Evolutionary conservation across 2,797 vertebrate species (phyloP).

Genomic region (Neomorphus geoffroyi): DNA sequence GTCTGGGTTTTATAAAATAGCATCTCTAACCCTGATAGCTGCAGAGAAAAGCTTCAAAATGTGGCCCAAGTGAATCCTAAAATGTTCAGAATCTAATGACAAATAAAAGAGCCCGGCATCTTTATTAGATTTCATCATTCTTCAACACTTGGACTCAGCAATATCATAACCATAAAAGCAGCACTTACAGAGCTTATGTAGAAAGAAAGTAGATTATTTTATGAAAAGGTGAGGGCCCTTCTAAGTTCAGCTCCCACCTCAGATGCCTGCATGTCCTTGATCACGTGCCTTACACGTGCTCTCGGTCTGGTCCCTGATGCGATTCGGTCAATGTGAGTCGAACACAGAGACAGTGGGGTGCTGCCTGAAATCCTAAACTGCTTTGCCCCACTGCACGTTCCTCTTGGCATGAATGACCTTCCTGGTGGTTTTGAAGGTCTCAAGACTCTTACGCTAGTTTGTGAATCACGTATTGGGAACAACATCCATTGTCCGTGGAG

Average conservation of each 20-base stretch:
- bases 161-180: not conserved
- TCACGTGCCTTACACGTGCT: fast-evolving
- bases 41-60: not conserved
- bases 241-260: not conserved
- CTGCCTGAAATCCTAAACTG: not conserved
- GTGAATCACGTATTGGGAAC: not conserved
- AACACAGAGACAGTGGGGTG: not conserved
- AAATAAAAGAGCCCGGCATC: not conserved
- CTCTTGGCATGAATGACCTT: not conserved
- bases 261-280: not conserved
- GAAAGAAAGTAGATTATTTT: not conserved
- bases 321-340: not conserved
- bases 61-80: conserved; percentile 9
- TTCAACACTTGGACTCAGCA: not conserved
- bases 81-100: not conserved
- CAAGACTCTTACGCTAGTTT: not conserved
- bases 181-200: not conserved
- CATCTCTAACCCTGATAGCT: not conserved
- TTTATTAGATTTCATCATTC: conserved; percentile 1
- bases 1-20: not conserved
- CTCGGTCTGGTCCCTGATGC: not conserved
- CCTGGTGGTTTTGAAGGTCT: not conserved
- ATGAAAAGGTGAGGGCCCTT: not conserved
- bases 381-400: not conserved
- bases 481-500: not conserved